A percentile compares a stretch with the other conserved stretches of the same genome.
Evolutionary conservation across 2,888 invertebrate species (phyloP).

Genomic region (Sphaeridia pumilis): DNA sequence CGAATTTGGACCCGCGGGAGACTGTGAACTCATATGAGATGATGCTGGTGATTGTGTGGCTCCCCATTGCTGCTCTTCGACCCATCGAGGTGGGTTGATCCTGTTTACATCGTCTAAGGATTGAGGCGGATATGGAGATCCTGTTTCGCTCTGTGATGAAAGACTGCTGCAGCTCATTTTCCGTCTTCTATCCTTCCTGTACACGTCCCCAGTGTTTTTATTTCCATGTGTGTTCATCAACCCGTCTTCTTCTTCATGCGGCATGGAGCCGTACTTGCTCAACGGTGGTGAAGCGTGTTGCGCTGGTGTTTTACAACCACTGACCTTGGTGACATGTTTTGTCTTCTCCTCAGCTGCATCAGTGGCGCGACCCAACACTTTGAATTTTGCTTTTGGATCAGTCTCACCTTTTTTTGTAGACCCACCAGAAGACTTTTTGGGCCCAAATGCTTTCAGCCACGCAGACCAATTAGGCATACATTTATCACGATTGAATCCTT

Average conservation of each 20-base stretch:
- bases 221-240: background rate
- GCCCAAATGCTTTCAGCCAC: constrained; percentile 84
- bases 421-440: too few species aligned
- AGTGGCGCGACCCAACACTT: constrained; percentile 30
- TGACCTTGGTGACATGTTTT: background rate
- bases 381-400: constrained; percentile 31
- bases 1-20: constrained; percentile 35
- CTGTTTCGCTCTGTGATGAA: constrained; percentile 41
- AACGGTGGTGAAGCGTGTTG: background rate
- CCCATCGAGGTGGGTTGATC: constrained; percentile 56
- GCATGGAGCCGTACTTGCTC: background rate
- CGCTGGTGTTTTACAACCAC: background rate
- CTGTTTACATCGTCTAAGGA: constrained; percentile 14
- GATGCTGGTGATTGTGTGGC: constrained; percentile 53
- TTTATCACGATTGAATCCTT: constrained; percentile 49
- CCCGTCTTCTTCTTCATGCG: background rate
- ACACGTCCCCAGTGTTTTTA: constrained; percentile 8
- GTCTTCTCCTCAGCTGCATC: constrained; percentile 8
- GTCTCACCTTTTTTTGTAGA: constrained; percentile 40
- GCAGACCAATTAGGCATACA: constrained; percentile 77
- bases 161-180: constrained; percentile 64
- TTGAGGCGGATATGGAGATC: constrained; percentile 48
- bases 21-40: constrained; percentile 44
- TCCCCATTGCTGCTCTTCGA: constrained; percentile 50
- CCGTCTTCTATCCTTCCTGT: constrained; percentile 52